phyloP scores from a whole-genome alignment of 2,888 invertebrate genomes.

The Diadromus collaris region DNA sequence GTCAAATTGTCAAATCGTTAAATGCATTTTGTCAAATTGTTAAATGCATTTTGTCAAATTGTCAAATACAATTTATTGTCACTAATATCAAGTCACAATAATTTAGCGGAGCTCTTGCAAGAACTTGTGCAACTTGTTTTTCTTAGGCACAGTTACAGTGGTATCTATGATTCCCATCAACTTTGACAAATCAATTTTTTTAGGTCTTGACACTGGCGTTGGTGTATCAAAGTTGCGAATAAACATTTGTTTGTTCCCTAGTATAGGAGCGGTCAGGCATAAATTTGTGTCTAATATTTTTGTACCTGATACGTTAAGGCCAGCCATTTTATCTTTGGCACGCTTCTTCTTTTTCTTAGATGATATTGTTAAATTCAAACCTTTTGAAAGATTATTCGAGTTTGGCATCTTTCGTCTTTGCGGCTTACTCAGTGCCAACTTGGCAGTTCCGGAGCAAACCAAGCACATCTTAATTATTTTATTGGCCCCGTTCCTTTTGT shows the following conservation, averaged over 20 bases:
- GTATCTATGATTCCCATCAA: constrained; percentile 70
- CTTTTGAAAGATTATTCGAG: constrained; percentile 11
- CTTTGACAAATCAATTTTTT: constrained; percentile 70
- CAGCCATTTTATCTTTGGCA: constrained; percentile 79
- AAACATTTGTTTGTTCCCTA: constrained; percentile 49
- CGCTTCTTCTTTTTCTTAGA: constrained; percentile 75
- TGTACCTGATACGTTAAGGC: constrained; percentile 74
- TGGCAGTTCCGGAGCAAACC: constrained; percentile 69
- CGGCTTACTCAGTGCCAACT: constrained; percentile 69
- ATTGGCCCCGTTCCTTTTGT: constrained; percentile 69
- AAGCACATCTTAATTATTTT: constrained; percentile 72
- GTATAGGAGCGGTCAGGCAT: constrained; percentile 21
- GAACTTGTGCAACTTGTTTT: constrained; percentile 72
- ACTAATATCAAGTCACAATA: constrained; percentile 15
- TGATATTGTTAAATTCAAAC: constrained; percentile 27
- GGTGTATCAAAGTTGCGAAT: constrained; percentile 56
- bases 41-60: not conserved
- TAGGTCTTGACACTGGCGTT: constrained; percentile 65
- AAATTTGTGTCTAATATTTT: constrained; percentile 35
- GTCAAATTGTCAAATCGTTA: not conserved
- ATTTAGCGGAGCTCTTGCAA: constrained; percentile 70
- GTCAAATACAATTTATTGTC: constrained; percentile 26
- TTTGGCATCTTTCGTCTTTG: constrained; percentile 61
- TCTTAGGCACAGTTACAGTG: constrained; percentile 63
- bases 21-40: not conserved